phyloP scores from a whole-genome alignment of 2,888 invertebrate genomes.

The Sussaba pulchella region DNA sequence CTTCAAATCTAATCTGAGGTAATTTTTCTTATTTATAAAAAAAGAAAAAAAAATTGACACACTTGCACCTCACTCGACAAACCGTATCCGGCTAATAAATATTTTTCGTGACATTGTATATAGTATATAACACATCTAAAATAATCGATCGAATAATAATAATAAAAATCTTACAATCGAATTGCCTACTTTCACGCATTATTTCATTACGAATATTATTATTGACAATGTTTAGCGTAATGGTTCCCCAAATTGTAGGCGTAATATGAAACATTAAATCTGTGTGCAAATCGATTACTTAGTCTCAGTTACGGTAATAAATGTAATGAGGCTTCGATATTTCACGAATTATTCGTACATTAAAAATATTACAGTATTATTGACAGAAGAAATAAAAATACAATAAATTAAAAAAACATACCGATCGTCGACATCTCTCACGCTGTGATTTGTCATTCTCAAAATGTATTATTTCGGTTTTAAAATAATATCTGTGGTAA shows the following conservation, averaged over 20 bases:
- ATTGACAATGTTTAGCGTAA: conserved; percentile 62
- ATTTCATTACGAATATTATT: conserved; percentile 49
- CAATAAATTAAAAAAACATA: conserved; percentile 6
- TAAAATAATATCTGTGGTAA: too few species aligned
- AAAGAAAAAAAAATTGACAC: conserved; percentile 38
- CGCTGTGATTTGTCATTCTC: conserved; percentile 13
- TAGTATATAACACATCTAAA: conserved; percentile 22
- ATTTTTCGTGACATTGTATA: conserved; percentile 42
- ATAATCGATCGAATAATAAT: conserved; percentile 22
- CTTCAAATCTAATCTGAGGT: conserved; percentile 41
- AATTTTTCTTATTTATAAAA: conserved; percentile 46
- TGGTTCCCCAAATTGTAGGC: conserved; percentile 65
- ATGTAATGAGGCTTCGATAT: conserved; percentile 29
- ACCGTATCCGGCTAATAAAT: conserved; percentile 38
- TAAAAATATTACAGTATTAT: conserved; percentile 44
- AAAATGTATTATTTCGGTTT: conserved; percentile 34
- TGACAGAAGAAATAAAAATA: too few species aligned
- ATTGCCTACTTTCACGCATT: conserved; percentile 29
- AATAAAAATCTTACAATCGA: conserved; percentile 48
- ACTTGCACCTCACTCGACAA: conserved; percentile 57
- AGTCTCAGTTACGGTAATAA: conserved; percentile 21
- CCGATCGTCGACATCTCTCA: conserved; percentile 6
- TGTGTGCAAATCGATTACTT: conserved; percentile 50
- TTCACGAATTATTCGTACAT: conserved; percentile 36
- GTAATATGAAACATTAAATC: conserved; percentile 58